Percentiles rank a stretch among this genome's conserved stretches.
Conservation (phyloP, 2,797 vertebrate genomes). For the Cuniculus paca region DNA sequence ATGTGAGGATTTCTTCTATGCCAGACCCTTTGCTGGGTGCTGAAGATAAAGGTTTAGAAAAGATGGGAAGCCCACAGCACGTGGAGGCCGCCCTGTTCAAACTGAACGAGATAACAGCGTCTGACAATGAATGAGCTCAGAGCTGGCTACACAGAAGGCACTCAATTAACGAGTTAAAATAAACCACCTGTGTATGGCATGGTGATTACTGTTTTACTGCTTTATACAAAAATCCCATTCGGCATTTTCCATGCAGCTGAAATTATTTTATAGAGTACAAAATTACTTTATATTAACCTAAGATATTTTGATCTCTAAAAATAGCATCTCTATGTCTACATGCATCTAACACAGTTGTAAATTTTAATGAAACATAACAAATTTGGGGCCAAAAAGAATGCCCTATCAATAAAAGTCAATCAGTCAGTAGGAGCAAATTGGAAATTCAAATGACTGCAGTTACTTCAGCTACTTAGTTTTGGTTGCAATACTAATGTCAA, state of each 20-base stretch:
- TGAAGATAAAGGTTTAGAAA: background rate
- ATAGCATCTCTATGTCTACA: background rate
- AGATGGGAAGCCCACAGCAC: accelerated
- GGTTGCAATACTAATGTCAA: background rate
- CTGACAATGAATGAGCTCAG: background rate
- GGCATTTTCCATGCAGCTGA: background rate
- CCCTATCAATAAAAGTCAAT: conserved; percentile 39
- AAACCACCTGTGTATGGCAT: background rate
- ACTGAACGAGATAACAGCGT: background rate
- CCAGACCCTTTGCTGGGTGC: background rate
- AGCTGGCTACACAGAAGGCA: background rate
- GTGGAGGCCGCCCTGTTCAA: background rate
- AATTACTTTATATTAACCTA: background rate
- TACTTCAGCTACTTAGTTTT: conserved; percentile 38
- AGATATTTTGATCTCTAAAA: conserved; percentile 42
- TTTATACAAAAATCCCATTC: background rate
- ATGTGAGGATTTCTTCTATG: background rate
- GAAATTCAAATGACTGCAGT: background rate
- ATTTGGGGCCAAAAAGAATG: background rate
- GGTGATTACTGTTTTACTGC: background rate
- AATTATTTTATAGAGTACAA: conserved; percentile 44
- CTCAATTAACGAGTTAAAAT: background rate
- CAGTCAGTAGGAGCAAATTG: background rate
- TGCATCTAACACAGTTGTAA: no score
- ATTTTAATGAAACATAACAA: background rate